Conservation (phyloP, 2,113 vertebrate genomes). For the Cyprinodon brontotheroides region DNA sequence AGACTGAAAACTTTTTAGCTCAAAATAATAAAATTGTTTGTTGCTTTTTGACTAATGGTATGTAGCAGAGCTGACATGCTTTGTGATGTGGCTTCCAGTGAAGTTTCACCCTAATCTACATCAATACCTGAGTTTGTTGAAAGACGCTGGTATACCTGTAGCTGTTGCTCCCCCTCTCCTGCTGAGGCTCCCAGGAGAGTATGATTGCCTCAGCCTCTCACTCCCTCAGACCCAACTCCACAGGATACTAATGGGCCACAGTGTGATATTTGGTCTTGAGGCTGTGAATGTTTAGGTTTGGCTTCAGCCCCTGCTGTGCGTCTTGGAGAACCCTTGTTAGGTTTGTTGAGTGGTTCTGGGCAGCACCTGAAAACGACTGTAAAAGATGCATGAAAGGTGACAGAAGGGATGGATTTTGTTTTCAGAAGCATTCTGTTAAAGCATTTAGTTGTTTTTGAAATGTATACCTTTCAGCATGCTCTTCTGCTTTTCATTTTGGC, state of each 20-base stretch:
- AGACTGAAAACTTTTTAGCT: neutral
- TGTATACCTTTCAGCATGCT: neutral
- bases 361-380: neutral
- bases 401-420: neutral
- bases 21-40: neutral
- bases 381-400: slow-evolving; percentile 1
- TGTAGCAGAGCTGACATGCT: neutral
- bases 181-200: slow-evolving; percentile 52
- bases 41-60: neutral
- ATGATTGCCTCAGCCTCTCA: slow-evolving; percentile 62
- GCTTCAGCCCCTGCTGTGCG: slow-evolving; percentile 51
- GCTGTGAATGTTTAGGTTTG: slow-evolving; percentile 63
- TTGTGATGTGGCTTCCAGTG: slow-evolving; percentile 5
- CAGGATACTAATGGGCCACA: slow-evolving; percentile 64
- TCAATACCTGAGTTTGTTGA: slow-evolving; percentile 20
- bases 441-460: neutral
- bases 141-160: slow-evolving; percentile 26
- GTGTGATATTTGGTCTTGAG: slow-evolving; percentile 66
- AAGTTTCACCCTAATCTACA: slow-evolving; percentile 11
- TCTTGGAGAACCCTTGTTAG: slow-evolving; percentile 15
- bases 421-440: neutral
- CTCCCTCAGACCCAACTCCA: slow-evolving; percentile 55
- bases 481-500: neutral
- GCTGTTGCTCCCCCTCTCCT: slow-evolving; percentile 36
- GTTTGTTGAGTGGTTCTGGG: slow-evolving; percentile 19